Conservation (phyloP, 2,113 vertebrate genomes). For the Antechinus stuartii region DNA sequence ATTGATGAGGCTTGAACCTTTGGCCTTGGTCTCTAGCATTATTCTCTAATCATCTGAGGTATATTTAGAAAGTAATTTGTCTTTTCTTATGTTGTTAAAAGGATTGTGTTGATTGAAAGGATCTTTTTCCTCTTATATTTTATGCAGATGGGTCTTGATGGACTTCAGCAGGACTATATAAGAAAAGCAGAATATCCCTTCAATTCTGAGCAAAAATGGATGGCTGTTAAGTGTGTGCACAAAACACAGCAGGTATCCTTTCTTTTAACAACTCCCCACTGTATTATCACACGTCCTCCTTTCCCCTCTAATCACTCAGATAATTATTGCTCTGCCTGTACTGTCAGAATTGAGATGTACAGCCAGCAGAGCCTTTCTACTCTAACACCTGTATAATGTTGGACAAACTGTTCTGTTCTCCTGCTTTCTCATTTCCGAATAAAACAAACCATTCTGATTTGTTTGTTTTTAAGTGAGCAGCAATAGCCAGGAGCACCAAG, state of each 20-base stretch:
- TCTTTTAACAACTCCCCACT: neutral
- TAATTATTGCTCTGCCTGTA: neutral
- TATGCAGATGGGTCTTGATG: slow-evolving; percentile 94
- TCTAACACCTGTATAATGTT: neutral
- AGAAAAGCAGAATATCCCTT: slow-evolving; percentile 95
- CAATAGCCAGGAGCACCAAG: neutral
- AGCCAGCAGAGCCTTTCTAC: neutral
- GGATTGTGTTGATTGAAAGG: slow-evolving; percentile 22
- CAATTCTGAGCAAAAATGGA: slow-evolving; percentile 98
- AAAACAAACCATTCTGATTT: neutral
- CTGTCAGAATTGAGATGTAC: neutral
- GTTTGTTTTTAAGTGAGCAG: neutral
- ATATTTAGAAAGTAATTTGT: neutral
- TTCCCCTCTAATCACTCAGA: neutral
- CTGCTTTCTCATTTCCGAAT: neutral
- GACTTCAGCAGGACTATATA: slow-evolving; percentile 93
- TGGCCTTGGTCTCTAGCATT: neutral
- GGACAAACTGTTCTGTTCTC: neutral
- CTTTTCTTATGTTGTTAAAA: slow-evolving; percentile 46
- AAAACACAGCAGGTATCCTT: slow-evolving; percentile 91
- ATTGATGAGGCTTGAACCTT: neutral
- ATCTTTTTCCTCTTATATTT: slow-evolving; percentile 51
- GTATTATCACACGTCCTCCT: neutral
- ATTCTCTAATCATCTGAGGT: neutral
- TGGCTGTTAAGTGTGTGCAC: slow-evolving; percentile 96